Evolutionary conservation across 1,140 invertebrate genomes (phyloP).

Genomic region (Diorhabda carinulata): DNA sequence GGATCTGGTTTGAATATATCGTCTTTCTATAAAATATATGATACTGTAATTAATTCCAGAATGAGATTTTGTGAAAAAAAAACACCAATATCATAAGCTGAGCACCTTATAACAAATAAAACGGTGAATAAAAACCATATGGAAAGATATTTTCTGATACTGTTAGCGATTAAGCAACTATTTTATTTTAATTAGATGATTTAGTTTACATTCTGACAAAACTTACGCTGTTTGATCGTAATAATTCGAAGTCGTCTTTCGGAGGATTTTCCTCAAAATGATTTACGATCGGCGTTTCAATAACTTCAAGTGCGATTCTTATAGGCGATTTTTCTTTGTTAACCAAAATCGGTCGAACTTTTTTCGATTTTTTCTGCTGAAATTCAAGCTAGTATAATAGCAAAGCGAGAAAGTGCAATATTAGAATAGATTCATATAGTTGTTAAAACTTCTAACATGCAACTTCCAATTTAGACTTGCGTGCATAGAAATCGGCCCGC

Average conservation of each 20-base stretch:
- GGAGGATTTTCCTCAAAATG: slow-evolving; percentile 74
- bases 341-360: slow-evolving; percentile 42
- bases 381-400: slow-evolving; percentile 10
- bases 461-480: too few relatives aligned
- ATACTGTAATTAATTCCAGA: too few relatives aligned
- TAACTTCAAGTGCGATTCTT: slow-evolving; percentile 18
- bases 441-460: too few relatives aligned
- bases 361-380: slow-evolving; percentile 38
- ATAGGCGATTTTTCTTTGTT: slow-evolving; percentile 35
- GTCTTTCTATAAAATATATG: slow-evolving; percentile 20
- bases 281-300: slow-evolving; percentile 51
- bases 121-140: too few relatives aligned
- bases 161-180: too few relatives aligned
- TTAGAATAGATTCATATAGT: too few relatives aligned
- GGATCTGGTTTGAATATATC: slow-evolving; percentile 43
- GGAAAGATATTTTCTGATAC: too few relatives aligned
- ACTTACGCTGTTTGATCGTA: slow-evolving; percentile 40
- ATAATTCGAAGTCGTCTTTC: slow-evolving; percentile 75
- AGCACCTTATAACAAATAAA: too few relatives aligned
- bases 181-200: too few relatives aligned
- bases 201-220: too few relatives aligned
- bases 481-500: too few relatives aligned
- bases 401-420: neutral
- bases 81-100: neutral
- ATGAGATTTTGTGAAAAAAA: neutral